Base-by-base conservation (phyloP, 2,797 vertebrate species). In the Benthosema pterotum region DNA sequence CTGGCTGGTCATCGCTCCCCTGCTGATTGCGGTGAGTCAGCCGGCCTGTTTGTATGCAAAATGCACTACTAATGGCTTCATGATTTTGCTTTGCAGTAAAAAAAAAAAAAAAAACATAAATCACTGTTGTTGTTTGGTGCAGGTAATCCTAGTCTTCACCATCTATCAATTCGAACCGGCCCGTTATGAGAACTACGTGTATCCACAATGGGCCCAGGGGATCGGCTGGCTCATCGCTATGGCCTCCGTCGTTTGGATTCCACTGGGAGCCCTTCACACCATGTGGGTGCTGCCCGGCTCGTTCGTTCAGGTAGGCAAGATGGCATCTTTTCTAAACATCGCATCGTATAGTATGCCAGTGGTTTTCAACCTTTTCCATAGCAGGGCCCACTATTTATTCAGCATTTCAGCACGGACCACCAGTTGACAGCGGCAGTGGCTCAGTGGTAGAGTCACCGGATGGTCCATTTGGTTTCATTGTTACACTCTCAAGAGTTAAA, bases 221-320 rank as follows among this genome's bases (percentile, higher is more conserved):
- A 53, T 93, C 0, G 93, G 93, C 42, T 94, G 92, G 93, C 14
- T 91, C 51, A 89, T 93, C 0, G 87, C 92, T 32, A 16, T 94
- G 82, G 82, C 81, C 0, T 94, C 93, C 50, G 91, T 94, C 60
- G 87, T 93, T 69, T 94, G 93, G 93, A 93, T 94, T 47, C 92
- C 93, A 28, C 28, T 92, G 19, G 90, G 72, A 38, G 90, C 84
- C 1, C 2, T 88, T 57, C 92, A 94, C 82, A 94, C 92, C 1
- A 22, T 94, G 65, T 92, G 90, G 89, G 80, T 90, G 55, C 85
- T 93, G 25, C 89, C 91, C 38, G 92, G 93, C 25, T 88, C 93
- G 6, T 48, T 92, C 54, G 68, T 56, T 17, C 71, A 93, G 91
- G 93, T 93, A 38, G 32, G 32, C 32, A 9, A 68, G 80, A 2